phyloP scores from a whole-genome alignment of 1,140 invertebrate species.

The Sesamia nonagrioides region DNA sequence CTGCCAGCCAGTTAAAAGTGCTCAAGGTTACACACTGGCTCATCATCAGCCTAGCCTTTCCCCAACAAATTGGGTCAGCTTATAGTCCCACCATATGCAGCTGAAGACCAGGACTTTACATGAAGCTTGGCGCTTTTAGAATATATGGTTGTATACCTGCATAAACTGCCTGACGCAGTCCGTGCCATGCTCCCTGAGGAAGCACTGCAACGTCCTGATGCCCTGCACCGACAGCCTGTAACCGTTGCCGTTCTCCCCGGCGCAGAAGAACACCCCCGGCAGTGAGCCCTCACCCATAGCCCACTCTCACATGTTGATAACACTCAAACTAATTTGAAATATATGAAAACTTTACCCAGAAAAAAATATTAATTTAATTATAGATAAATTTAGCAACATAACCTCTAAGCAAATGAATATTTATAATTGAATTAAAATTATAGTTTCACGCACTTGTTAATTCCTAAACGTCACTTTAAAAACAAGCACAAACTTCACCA shows the following conservation, averaged over 20 bases:
- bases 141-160: constrained; percentile 80
- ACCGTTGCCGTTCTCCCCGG: constrained; percentile 85
- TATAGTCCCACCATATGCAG: too few species aligned
- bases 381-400: background rate
- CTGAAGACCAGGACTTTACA: too few species aligned
- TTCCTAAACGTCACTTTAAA: background rate
- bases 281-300: constrained; percentile 65
- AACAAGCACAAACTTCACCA: constrained; percentile 19
- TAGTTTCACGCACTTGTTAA: background rate
- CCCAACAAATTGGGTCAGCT: too few species aligned
- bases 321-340: background rate
- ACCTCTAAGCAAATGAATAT: background rate
- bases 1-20: too few species aligned
- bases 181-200: constrained; percentile 89
- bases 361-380: background rate
- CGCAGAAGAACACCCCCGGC: constrained; percentile 71
- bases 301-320: constrained; percentile 53
- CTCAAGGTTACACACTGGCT: too few species aligned
- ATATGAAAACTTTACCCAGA: background rate
- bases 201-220: constrained; percentile 88
- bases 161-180: constrained; percentile 89
- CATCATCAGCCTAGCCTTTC: too few species aligned
- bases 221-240: constrained; percentile 88
- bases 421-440: background rate
- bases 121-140: too few species aligned